phyloP scores from a whole-genome alignment of 2,888 invertebrate species.

The Caenorhabditis macrosperma region DNA sequence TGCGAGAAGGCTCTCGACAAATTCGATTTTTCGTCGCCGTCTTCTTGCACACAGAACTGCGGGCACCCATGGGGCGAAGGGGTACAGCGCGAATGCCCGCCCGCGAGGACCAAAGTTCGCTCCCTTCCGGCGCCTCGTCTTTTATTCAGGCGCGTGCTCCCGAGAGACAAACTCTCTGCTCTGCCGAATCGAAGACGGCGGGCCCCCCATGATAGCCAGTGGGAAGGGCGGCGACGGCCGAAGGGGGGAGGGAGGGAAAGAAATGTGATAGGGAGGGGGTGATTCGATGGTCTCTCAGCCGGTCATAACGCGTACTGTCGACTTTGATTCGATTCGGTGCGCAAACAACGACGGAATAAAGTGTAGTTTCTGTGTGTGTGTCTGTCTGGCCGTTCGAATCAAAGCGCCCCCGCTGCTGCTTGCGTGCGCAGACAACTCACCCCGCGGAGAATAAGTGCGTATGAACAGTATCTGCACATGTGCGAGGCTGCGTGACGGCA shows the following conservation, averaged over 20 bases:
- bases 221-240: no score
- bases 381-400: slow-evolving; percentile 12
- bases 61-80: slow-evolving; percentile 18
- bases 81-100: background rate
- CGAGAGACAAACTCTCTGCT: no score
- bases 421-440: no score
- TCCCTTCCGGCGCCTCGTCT: background rate
- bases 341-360: slow-evolving; percentile 29
- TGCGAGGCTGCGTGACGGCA: background rate
- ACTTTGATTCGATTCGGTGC: slow-evolving; percentile 23
- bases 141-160: background rate
- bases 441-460: background rate
- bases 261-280: background rate
- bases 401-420: slow-evolving; percentile 1
- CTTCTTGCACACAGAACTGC: slow-evolving; percentile 44
- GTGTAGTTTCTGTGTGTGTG: no score
- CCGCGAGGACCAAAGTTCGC: slow-evolving; percentile 34
- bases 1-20: slow-evolving; percentile 24
- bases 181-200: background rate
- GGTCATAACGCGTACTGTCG: slow-evolving; percentile 13
- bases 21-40: slow-evolving; percentile 42
- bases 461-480: slow-evolving; percentile 22
- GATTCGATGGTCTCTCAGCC: slow-evolving; percentile 25
- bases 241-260: no score
- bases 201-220: no score